These are phyloP conservation scores for Phasia obesa DNA, from an alignment of 2,888 invertebrate genomes.

Conservation along the genomic window DNA sequence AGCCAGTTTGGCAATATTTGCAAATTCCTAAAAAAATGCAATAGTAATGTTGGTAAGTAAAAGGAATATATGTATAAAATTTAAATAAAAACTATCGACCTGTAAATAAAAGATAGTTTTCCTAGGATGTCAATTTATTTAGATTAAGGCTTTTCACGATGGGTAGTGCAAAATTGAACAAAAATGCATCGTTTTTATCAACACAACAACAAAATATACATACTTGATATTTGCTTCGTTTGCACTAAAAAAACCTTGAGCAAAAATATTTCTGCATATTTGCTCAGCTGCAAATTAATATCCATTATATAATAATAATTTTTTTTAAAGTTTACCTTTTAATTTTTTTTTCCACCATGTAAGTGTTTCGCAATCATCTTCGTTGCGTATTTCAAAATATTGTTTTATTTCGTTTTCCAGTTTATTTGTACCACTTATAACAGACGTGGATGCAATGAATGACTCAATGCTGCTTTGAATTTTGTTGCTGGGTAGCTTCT, in stretches of 20 bases:
- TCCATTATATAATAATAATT: background rate
- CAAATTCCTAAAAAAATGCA: background rate
- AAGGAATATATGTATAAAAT: background rate
- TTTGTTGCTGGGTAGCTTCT: background rate
- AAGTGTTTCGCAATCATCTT: background rate
- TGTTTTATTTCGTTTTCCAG: background rate
- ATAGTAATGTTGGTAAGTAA: background rate
- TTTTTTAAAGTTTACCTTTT: background rate
- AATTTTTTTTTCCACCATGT: background rate
- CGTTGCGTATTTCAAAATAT: background rate
- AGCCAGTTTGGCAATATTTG: slow-evolving; percentile 3
- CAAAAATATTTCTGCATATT: too few species aligned
- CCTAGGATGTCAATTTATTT: too few species aligned
- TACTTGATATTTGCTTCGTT: too few species aligned
- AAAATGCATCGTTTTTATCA: background rate
- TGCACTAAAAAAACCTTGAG: too few species aligned
- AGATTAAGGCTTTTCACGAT: too few species aligned
- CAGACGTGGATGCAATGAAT: background rate
- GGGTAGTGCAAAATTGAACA: background rate
- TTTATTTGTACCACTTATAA: background rate
- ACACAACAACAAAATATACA: too few species aligned
- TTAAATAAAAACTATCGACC: too few species aligned
- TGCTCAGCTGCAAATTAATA: too few species aligned
- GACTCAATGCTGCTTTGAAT: background rate
- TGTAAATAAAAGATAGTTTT: background rate